These are phyloP conservation scores for Perdita meconis DNA, from an alignment of 2,888 invertebrate species.

Conservation along the genomic window DNA sequence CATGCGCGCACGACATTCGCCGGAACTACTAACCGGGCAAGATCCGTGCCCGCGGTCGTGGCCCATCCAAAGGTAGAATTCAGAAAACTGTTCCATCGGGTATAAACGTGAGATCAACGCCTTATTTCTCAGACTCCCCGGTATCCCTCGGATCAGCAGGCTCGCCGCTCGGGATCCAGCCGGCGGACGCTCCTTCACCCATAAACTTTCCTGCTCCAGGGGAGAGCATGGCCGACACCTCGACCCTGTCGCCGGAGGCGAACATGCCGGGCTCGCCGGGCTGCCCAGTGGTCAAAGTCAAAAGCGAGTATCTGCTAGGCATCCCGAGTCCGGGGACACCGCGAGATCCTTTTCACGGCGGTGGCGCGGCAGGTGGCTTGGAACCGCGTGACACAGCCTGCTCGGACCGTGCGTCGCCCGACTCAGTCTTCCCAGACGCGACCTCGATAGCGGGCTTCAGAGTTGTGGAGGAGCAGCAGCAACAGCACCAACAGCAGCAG, in stretches of 20 bases:
- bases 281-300: conserved; percentile 83
- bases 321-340: conserved; percentile 87
- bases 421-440: conserved; percentile 87
- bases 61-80: conserved; percentile 39
- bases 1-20: conserved; percentile 35
- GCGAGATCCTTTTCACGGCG: conserved; percentile 85
- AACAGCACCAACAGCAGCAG: conserved; percentile 73
- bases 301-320: conserved; percentile 85
- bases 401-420: conserved; percentile 86
- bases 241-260: conserved; percentile 96
- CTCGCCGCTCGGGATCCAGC: conserved; percentile 82
- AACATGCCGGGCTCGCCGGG: conserved; percentile 92
- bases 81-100: conserved; percentile 36
- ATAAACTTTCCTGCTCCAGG: conserved; percentile 86
- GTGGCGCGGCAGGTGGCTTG: conserved; percentile 78
- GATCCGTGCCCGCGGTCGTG: conserved; percentile 33
- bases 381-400: conserved; percentile 71
- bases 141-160: conserved; percentile 83
- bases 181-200: conserved; percentile 83
- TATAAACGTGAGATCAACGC: conserved; percentile 71
- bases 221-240: conserved; percentile 97
- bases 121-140: conserved; percentile 82
- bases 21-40: conserved; percentile 38
- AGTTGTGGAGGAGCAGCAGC: conserved; percentile 79
- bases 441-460: conserved; percentile 81